Evolutionary conservation across 2,113 vertebrate species (phyloP).

Genomic region (Pipa parva): DNA sequence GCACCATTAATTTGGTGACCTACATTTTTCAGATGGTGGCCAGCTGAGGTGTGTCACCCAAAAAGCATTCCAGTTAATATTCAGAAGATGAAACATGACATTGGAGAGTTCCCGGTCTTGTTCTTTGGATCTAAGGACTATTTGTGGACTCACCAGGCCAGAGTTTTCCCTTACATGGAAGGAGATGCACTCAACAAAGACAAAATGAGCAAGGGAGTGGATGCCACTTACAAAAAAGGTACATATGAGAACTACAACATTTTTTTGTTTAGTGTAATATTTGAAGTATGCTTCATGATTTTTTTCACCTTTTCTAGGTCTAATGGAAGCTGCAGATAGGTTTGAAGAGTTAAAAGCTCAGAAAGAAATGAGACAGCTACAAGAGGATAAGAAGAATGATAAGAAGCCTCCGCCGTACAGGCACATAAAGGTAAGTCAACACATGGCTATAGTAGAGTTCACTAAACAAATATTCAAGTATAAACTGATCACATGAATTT

Average conservation of each 20-base stretch:
- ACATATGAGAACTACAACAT: constrained; percentile 11
- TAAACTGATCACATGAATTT: too few species aligned
- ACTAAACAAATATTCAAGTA: too few species aligned
- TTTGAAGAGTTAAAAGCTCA: constrained; percentile 93
- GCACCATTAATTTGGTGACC: too few species aligned
- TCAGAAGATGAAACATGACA: constrained; percentile 90
- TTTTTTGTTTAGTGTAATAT: not conserved
- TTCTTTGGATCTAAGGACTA: constrained; percentile 98
- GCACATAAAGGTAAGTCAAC: constrained; percentile 82
- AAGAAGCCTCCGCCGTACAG: constrained; percentile 96
- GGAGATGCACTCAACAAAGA: constrained; percentile 96
- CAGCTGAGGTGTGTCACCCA: constrained; percentile 93
- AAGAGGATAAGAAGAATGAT: constrained; percentile 92
- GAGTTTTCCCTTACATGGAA: constrained; percentile 97
- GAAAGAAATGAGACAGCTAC: constrained; percentile 90
- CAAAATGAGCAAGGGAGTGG: constrained; percentile 94
- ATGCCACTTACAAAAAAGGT: constrained; percentile 95
- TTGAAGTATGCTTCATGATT: not conserved
- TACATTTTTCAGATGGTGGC: constrained; percentile 91
- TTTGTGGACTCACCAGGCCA: constrained; percentile 96
- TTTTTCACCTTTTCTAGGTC: constrained; percentile 61
- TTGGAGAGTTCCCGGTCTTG: constrained; percentile 94
- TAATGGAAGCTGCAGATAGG: constrained; percentile 88
- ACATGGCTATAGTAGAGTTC: too few species aligned
- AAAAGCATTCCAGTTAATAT: constrained; percentile 91